Evolutionary conservation across 1,140 invertebrate species (phyloP), one percentile per base, ranked within the genome.

Genomic region (Drosophila orosa): DNA sequence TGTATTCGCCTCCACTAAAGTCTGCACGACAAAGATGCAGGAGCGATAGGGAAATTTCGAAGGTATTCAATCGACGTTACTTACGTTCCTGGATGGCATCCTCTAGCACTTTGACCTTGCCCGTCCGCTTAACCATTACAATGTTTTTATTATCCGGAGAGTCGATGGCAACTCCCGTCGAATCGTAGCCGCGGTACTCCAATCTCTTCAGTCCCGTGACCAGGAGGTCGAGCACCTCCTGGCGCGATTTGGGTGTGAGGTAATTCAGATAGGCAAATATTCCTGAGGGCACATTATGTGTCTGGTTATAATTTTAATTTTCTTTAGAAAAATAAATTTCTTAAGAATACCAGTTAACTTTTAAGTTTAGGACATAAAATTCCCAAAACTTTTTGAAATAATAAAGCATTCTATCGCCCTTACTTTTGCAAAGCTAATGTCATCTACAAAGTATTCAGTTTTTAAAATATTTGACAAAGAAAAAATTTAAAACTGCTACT

Each of bases 191-290:
- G 91, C 99, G 95, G 93, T 99, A 99, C 94, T 99, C 99, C 76
- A 99, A 93, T 63, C 99, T 94, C 92, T 99, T 98, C 22, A 99
- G 93, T 56, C 99, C 99, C 92, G 97, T 98, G 25, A 99, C 96
- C 39, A 99, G 94, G 24, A 98, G 94, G 79, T 99, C 97, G 59
- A 99, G 93, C 84, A 99, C 98, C 93, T 99, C 98, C 80, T 95
- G 95, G 48, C 98, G 94, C 29, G 95, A 97, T 92, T 98, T 98
- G 37, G 98, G 98, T 19, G 98, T 98, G 90, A 99, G 93, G 92
- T 99, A 99, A 93, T 99, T 99, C 80, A 99, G 94, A 93, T 99
- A 99, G 72, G 98, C 99, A 94, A 99, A 99, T 92, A 99, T 99
- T 95, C 99, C 99, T 89, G 15, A 3, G 63, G 7, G 17, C 3